Conservation (phyloP, 2,888 invertebrate genomes). For the Lepidocyrtinus sp. region DNA sequence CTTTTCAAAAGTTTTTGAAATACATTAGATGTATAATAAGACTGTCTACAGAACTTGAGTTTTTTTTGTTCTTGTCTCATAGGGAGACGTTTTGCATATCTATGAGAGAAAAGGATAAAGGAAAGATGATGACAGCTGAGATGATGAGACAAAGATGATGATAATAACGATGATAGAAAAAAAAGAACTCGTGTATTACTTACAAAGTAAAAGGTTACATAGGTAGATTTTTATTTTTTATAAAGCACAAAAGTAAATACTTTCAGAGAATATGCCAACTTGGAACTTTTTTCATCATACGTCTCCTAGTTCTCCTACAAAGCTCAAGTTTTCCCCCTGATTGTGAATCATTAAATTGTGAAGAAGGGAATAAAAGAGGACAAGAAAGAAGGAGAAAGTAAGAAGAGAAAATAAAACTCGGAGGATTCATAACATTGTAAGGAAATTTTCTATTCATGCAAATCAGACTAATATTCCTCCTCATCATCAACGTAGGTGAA, state of each 20-base stretch:
- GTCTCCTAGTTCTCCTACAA: slow-evolving; percentile 2
- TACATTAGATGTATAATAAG: slow-evolving; percentile 27
- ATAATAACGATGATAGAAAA: slow-evolving; percentile 43
- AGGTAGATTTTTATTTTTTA: slow-evolving; percentile 3
- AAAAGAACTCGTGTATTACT: slow-evolving; percentile 47
- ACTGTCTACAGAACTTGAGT: no score
- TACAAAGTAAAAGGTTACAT: slow-evolving; percentile 39
- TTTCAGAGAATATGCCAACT: slow-evolving; percentile 18
- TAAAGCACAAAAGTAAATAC: slow-evolving; percentile 17
- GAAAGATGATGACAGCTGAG: slow-evolving; percentile 54
- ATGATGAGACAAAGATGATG: slow-evolving; percentile 48
- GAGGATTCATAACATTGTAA: slow-evolving; percentile 56
- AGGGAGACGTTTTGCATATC: slow-evolving; percentile 45
- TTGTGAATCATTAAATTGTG: slow-evolving; percentile 59
- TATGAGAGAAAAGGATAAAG: slow-evolving; percentile 52
- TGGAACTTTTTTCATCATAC: slow-evolving; percentile 8
- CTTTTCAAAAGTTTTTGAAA: slow-evolving; percentile 37
- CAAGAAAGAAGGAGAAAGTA: slow-evolving; percentile 6
- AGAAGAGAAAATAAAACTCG: slow-evolving; percentile 30
- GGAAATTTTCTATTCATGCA: slow-evolving; percentile 57
- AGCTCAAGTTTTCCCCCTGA: slow-evolving; percentile 42
- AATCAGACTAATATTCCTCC: slow-evolving; percentile 52
- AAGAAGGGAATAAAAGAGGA: slow-evolving; percentile 24
- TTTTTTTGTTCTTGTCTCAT: slow-evolving; percentile 33
- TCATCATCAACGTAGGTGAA: slow-evolving; percentile 37